These are phyloP conservation scores for Pteromalus puparum DNA, from an alignment of 1,140 invertebrate species.

Conservation along the genomic window DNA sequence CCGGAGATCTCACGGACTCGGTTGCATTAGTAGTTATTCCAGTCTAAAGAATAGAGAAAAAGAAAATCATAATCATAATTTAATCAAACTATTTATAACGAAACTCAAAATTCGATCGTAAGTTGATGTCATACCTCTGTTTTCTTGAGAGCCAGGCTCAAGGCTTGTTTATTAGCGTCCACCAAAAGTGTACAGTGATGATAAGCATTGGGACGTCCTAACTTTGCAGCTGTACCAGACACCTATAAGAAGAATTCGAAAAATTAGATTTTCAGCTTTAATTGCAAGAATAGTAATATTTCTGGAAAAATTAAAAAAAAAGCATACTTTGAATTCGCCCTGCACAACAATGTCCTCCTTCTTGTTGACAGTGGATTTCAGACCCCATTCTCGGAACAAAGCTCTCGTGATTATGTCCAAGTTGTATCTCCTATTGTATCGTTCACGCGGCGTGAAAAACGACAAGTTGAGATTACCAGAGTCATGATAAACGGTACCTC, in stretches of 20 bases:
- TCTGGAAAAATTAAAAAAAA: conserved; percentile 52
- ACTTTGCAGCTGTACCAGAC: conserved; percentile 94
- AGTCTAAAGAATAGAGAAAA: conserved; percentile 65
- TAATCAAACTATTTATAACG: neutral
- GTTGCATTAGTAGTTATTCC: conserved; percentile 88
- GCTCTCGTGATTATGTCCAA: conserved; percentile 89
- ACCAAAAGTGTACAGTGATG: conserved; percentile 96
- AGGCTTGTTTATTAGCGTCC: conserved; percentile 85
- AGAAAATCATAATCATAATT: neutral
- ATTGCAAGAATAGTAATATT: neutral
- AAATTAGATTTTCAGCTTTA: neutral
- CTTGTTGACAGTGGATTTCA: conserved; percentile 84
- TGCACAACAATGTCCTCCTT: conserved; percentile 90
- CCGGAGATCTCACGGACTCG: conserved; percentile 85
- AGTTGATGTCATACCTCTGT: conserved; percentile 77
- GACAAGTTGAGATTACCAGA: conserved; percentile 93
- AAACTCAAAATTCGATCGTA: conserved; percentile 12
- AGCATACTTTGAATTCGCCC: conserved; percentile 86
- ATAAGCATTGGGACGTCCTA: conserved; percentile 90
- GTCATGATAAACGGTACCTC: conserved; percentile 98
- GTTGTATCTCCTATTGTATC: conserved; percentile 90
- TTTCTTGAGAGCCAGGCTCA: conserved; percentile 81
- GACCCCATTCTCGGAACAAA: conserved; percentile 85
- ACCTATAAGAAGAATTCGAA: conserved; percentile 75
- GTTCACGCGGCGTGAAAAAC: conserved; percentile 87